Conservation (phyloP, 1,140 invertebrate genomes). For the Macrostomum lignano region DNA sequence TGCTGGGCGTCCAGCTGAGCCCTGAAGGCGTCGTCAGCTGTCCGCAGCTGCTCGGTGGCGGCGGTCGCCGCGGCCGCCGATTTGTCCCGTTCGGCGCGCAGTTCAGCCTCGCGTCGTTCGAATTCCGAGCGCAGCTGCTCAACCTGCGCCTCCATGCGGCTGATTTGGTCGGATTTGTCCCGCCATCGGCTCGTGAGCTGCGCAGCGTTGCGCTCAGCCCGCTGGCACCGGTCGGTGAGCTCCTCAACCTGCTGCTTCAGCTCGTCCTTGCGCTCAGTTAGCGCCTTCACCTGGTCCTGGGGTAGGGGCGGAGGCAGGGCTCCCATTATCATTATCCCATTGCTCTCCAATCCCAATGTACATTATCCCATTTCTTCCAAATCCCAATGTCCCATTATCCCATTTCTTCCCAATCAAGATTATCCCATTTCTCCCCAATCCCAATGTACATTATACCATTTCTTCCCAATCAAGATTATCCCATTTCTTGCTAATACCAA, state of each 20-base stretch:
- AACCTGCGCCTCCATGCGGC: slow-evolving; percentile 17
- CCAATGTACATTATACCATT: too few relatives aligned
- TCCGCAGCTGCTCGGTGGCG: slow-evolving; percentile 15
- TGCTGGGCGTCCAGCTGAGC: slow-evolving; percentile 19
- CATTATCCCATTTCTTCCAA: too few relatives aligned
- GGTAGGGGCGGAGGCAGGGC: slow-evolving; percentile 2
- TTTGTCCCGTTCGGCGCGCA: slow-evolving; percentile 15
- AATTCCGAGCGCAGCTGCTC: slow-evolving; percentile 16
- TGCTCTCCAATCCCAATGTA: too few relatives aligned
- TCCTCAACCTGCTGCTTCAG: slow-evolving; percentile 15
- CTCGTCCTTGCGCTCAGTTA: slow-evolving; percentile 15
- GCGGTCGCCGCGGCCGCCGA: slow-evolving; percentile 15
- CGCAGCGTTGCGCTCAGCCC: too few relatives aligned
- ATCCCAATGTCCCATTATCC: too few relatives aligned
- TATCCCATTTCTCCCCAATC: too few relatives aligned
- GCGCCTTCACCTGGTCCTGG: slow-evolving; percentile 15
- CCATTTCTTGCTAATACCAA: too few relatives aligned
- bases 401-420: too few relatives aligned
- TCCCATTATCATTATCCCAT: too few relatives aligned
- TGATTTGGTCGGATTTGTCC: too few relatives aligned
- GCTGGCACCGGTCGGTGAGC: slow-evolving; percentile 13
- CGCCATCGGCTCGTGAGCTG: too few relatives aligned
- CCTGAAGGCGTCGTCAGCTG: slow-evolving; percentile 17
- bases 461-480: too few relatives aligned
- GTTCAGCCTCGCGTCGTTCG: slow-evolving; percentile 15